These are phyloP conservation scores for Gadopsis bispinosus DNA, from an alignment of 2,797 vertebrate species.

Conservation along the genomic window DNA sequence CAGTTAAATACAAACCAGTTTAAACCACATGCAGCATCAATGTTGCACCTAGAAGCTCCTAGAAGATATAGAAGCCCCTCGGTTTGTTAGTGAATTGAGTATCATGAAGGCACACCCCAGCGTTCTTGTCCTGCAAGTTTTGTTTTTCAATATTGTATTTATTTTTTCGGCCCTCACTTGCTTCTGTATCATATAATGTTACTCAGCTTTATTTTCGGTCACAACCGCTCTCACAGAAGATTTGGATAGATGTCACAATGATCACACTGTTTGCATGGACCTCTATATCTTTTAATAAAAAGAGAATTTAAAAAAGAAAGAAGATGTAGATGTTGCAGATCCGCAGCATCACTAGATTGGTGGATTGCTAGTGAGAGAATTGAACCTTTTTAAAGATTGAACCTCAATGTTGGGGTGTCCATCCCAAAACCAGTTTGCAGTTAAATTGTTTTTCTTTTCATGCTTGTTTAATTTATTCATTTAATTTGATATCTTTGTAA, in stretches of 20 bases:
- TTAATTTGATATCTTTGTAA: conserved; percentile 1
- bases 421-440: not conserved
- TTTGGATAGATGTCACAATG: not conserved
- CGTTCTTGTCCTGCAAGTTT: no score
- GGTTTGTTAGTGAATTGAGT: no score
- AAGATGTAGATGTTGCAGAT: not conserved
- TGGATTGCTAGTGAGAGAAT: not conserved
- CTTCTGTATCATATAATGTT: no score
- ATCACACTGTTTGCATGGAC: no score
- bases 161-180: no score
- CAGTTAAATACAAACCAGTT: not conserved
- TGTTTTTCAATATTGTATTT: no score
- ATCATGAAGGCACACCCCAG: no score
- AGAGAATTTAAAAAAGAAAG: no score
- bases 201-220: no score
- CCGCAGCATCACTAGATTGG: not conserved
- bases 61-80: no score
- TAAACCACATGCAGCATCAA: not conserved
- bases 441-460: not conserved
- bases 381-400: not conserved
- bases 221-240: no score
- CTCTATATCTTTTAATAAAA: no score
- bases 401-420: not conserved
- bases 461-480: not conserved
- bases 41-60: not conserved